Percentiles rank a stretch among this genome's conserved stretches.
Evolutionary conservation across 2,113 vertebrate species (phyloP).

Genomic region (Malurus cyaneus): DNA sequence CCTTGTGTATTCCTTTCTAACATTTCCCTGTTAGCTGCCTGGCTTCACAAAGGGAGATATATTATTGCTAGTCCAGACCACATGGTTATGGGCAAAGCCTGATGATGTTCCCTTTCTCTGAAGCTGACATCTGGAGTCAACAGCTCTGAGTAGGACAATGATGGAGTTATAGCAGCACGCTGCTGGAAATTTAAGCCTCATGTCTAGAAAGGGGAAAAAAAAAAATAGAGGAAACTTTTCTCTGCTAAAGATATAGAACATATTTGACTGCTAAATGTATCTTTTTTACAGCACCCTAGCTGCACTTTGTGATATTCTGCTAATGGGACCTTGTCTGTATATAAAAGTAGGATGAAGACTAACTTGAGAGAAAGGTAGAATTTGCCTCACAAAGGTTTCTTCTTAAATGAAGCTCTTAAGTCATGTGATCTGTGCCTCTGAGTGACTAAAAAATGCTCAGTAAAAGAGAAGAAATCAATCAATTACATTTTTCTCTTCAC

Average conservation of each 20-base stretch:
- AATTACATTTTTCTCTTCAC: not conserved
- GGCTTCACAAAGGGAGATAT: not conserved
- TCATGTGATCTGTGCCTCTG: not conserved
- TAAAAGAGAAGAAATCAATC: not conserved
- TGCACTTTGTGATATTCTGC: not conserved
- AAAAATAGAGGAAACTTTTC: not conserved
- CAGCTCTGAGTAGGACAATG: not conserved
- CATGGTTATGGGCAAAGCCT: accelerated
- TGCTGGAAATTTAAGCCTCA: not conserved
- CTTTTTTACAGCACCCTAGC: not conserved
- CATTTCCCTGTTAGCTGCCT: not conserved
- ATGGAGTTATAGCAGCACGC: not conserved
- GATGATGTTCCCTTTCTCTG: not conserved
- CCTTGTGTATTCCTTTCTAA: not conserved
- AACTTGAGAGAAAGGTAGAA: not conserved
- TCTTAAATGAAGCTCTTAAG: not conserved
- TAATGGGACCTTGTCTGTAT: not conserved
- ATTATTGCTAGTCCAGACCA: not conserved
- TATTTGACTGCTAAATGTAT: not conserved
- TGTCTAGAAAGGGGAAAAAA: not conserved
- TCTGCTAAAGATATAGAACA: not conserved
- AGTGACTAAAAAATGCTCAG: not conserved
- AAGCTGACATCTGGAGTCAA: not conserved
- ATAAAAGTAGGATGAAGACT: not conserved
- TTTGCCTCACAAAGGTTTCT: not conserved